Percentiles rank a stretch among this genome's conserved stretches.
Evolutionary conservation across 2,113 vertebrate genomes (phyloP).

Genomic region (Scomber japonicus): DNA sequence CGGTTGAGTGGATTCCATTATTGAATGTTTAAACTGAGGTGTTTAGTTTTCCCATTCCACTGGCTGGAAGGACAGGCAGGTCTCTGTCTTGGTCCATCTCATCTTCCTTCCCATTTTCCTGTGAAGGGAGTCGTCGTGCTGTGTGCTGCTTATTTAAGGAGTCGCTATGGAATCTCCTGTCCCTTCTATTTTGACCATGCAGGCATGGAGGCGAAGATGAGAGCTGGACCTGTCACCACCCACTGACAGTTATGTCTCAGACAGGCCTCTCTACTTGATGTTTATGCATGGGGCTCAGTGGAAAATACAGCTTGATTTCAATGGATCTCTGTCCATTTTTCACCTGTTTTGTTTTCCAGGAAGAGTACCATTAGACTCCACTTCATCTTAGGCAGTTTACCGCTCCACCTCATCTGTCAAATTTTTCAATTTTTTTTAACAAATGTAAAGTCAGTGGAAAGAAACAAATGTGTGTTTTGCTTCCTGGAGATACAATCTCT

Average conservation of each 20-base stretch:
- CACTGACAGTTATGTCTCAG: constrained; percentile 49
- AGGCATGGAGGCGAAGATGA: constrained; percentile 23
- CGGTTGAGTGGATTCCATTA: constrained; percentile 62
- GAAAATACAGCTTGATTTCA: constrained; percentile 66
- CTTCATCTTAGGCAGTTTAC: constrained; percentile 33
- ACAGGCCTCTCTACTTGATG: constrained; percentile 27
- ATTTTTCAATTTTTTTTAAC: constrained; percentile 1
- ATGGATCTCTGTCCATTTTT: constrained; percentile 36
- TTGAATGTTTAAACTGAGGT: constrained; percentile 70
- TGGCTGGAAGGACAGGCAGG: constrained; percentile 63
- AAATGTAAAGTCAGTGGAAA: constrained; percentile 22
- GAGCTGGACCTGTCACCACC: constrained; percentile 48
- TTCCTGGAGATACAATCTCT: constrained; percentile 39
- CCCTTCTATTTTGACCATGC: constrained; percentile 59
- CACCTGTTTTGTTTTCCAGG: constrained; percentile 76
- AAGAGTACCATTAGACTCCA: constrained; percentile 27
- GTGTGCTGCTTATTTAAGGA: constrained; percentile 74
- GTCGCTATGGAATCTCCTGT: constrained; percentile 64
- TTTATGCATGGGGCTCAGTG: constrained; percentile 59
- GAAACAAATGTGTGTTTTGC: constrained; percentile 31
- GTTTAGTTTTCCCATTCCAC: constrained; percentile 80
- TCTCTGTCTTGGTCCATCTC: constrained; percentile 67
- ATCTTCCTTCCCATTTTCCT: constrained; percentile 56
- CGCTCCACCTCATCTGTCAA: constrained; percentile 30
- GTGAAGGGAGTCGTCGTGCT: constrained; percentile 56